Evolutionary conservation across 2,888 invertebrate genomes (phyloP).

Genomic region (Nemoura dubitans): DNA sequence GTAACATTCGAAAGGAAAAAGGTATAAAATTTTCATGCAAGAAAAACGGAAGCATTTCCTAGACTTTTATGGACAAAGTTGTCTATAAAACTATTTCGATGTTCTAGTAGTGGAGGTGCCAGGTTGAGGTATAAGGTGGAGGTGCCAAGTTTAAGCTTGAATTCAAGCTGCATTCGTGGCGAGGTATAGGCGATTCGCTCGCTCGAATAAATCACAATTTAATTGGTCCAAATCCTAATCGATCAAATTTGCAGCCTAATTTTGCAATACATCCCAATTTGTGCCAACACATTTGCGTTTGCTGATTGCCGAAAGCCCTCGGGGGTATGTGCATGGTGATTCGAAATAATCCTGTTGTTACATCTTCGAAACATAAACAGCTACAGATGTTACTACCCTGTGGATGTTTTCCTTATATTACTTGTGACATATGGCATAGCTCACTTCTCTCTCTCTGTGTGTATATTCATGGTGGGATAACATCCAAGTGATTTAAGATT

Average conservation of each 20-base stretch:
- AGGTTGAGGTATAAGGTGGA: background rate
- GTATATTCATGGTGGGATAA: constrained; percentile 1
- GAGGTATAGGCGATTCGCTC: background rate
- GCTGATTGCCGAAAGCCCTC: background rate
- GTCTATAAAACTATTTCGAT: too few species aligned
- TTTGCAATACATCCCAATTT: constrained; percentile 12
- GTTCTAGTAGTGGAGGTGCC: background rate
- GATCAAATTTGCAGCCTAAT: background rate
- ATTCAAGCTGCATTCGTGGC: background rate
- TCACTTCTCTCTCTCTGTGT: background rate
- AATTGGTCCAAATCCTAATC: background rate
- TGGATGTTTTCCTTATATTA: constrained; percentile 15
- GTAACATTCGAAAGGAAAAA: background rate
- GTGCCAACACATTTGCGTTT: background rate
- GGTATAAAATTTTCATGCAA: background rate
- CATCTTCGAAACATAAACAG: constrained; percentile 8
- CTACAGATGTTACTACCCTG: background rate
- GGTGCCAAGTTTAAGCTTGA: background rate
- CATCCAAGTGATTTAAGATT: constrained; percentile 33
- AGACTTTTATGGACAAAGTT: too few species aligned
- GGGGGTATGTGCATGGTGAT: background rate
- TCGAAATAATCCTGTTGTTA: background rate
- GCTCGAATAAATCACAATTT: background rate
- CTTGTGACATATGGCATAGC: constrained; percentile 23
- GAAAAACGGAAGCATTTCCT: background rate